Evolutionary conservation across 2,113 vertebrate genomes (phyloP).

Genomic region (Romanogobio albipinnatus): DNA sequence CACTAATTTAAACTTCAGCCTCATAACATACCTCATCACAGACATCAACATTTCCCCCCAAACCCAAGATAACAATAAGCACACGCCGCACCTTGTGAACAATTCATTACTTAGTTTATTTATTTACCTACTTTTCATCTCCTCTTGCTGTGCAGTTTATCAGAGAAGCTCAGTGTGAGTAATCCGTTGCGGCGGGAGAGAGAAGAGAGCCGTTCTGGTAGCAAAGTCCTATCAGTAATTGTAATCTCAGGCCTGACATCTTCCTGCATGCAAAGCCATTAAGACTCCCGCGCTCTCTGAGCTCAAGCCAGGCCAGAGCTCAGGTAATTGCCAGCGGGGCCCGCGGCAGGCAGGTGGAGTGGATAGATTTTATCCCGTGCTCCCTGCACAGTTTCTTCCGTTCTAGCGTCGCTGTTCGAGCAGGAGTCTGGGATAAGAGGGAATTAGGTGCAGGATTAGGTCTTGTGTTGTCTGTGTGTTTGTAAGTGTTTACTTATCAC

Average conservation of each 20-base stretch:
- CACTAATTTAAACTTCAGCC: background rate
- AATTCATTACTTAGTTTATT: slow-evolving; percentile 28
- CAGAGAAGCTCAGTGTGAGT: slow-evolving; percentile 37
- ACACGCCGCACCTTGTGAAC: slow-evolving; percentile 3
- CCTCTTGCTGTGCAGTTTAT: slow-evolving; percentile 46
- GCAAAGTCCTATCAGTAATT: slow-evolving; percentile 58
- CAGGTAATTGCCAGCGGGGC: slow-evolving; percentile 54
- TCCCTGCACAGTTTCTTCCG: slow-evolving; percentile 11
- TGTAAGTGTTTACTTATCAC: slow-evolving; percentile 44
- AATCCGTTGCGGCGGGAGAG: slow-evolving; percentile 45
- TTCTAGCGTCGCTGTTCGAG: slow-evolving; percentile 8
- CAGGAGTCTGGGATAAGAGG: slow-evolving; percentile 38
- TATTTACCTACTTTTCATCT: slow-evolving; percentile 40
- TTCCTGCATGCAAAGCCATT: slow-evolving; percentile 64
- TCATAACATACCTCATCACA: slow-evolving; percentile 11
- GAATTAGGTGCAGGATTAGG: slow-evolving; percentile 51
- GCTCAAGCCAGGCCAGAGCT: slow-evolving; percentile 28
- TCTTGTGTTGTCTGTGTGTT: slow-evolving; percentile 34
- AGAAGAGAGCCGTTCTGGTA: slow-evolving; percentile 52
- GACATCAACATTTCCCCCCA: background rate
- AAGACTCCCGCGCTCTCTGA: slow-evolving; percentile 49
- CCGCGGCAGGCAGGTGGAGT: slow-evolving; percentile 38
- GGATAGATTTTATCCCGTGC: slow-evolving; percentile 49
- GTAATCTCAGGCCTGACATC: slow-evolving; percentile 63
- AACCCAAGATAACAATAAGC: slow-evolving; percentile 14